These are phyloP conservation scores for Himalopsyche tibetana DNA, from an alignment of 2,888 invertebrate species.

Conservation along the genomic window DNA sequence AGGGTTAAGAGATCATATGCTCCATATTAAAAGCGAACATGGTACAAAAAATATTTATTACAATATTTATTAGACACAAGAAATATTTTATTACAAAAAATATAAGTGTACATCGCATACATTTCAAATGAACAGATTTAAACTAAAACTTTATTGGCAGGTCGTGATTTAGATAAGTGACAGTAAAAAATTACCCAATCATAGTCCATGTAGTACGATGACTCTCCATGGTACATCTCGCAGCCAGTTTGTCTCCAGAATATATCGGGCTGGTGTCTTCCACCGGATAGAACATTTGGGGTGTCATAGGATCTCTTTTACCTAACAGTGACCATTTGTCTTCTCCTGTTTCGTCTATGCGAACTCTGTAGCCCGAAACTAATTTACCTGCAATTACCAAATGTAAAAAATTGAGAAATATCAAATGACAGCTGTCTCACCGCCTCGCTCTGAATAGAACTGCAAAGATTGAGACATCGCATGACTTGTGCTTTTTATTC, in stretches of 20 bases:
- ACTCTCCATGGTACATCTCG: conserved; percentile 94
- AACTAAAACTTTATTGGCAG: background rate
- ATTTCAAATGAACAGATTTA: background rate
- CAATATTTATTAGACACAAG: too few species aligned
- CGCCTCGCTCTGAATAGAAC: too few species aligned
- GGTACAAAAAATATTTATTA: too few species aligned
- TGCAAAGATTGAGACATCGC: too few species aligned
- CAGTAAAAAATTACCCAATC: conserved; percentile 80
- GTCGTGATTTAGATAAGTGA: conserved; percentile 65
- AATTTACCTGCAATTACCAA: conserved; percentile 79
- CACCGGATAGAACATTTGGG: conserved; percentile 97
- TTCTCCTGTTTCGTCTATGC: conserved; percentile 75
- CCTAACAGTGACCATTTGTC: conserved; percentile 91
- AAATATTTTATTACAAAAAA: too few species aligned
- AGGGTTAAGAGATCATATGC: too few species aligned
- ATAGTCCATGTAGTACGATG: conserved; percentile 79
- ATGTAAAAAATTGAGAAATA: too few species aligned
- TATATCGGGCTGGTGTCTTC: conserved; percentile 79
- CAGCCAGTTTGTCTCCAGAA: conserved; percentile 87
- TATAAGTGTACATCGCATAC: background rate
- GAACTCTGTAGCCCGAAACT: conserved; percentile 89
- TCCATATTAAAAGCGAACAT: too few species aligned
- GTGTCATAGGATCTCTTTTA: conserved; percentile 89
- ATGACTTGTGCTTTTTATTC: too few species aligned
- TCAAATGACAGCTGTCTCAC: too few species aligned